Evolutionary conservation across 2,888 invertebrate genomes (phyloP), one percentile per base, ranked within the genome.

Genomic region (Microplitis deprimator): DNA sequence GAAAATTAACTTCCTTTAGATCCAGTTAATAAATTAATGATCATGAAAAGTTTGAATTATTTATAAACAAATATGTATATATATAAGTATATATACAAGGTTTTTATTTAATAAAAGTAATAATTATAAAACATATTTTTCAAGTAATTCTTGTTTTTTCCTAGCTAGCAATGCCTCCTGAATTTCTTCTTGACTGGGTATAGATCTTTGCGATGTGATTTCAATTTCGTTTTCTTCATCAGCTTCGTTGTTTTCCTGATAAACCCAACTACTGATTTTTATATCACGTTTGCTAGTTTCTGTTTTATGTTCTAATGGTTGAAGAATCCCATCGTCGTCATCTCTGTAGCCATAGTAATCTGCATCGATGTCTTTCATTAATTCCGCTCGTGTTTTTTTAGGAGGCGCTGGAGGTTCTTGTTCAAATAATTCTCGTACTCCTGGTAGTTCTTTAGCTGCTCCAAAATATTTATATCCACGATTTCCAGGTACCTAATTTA

Each of bases 401-500:
- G 96, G 95, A 5, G 96, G 95, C 73, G 96, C 94, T 13, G 97
- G 97, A 8, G 98, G 96, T 89, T 97, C 97, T 88, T 98, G 98
- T 88, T 98, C 98, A 91, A 99, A 99, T 50, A 99, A 90, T 90
- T 99, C 99, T 68, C 98, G 92, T 1, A 99, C 99, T 39, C 99
- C 95, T 75, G 99, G 99, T 82, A 99, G 91, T 91, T 99, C 99
- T 90, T 98, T 97, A 0, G 98, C 98, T 20, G 98, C 98, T 59
- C 98, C 99, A 90, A 99, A 99, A 90, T 99, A 99, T 91, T 99
- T 98, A 90, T 99, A 99, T 0, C 99, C 99, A 82, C 97, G 93
- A 90, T 98, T 98, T 13, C 99, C 98, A 0, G 98, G 98, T 0
- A 99, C 98, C 89, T 89, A n/a, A 68, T 39, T 40, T 39, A 16